Evolutionary conservation across 2,888 invertebrate genomes (phyloP).

Genomic region (Acrobasis suavella): DNA sequence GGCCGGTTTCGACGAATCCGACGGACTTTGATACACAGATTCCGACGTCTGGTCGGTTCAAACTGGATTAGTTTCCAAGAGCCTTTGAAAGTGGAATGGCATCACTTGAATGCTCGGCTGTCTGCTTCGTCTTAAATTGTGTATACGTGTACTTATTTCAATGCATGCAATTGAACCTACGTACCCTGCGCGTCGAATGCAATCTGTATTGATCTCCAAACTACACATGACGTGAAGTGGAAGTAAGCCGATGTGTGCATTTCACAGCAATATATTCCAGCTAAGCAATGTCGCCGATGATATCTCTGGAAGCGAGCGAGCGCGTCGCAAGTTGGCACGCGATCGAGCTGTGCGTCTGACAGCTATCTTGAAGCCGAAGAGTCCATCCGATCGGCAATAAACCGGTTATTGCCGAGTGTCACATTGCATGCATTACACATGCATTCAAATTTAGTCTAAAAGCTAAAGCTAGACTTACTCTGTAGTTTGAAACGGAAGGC

Average conservation of each 20-base stretch:
- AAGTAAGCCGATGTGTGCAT: constrained; percentile 18
- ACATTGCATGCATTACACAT: constrained; percentile 38
- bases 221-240: constrained; percentile 3
- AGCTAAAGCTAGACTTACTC: not conserved
- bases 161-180: not conserved
- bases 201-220: not conserved
- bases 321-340: constrained; percentile 8
- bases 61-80: constrained; percentile 52
- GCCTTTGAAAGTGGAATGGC: constrained; percentile 45
- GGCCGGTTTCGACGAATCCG: constrained; percentile 42
- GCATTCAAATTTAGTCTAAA: constrained; percentile 12
- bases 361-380: constrained; percentile 47
- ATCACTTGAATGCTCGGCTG: constrained; percentile 38
- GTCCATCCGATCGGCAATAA: constrained; percentile 49
- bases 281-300: constrained; percentile 16
- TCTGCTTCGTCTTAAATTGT: constrained; percentile 16
- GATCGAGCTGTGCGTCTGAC: constrained; percentile 40
- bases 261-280: constrained; percentile 28
- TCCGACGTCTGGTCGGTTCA: constrained; percentile 48
- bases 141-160: constrained; percentile 8
- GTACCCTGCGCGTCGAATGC: not conserved
- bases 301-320: constrained; percentile 1
- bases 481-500: not conserved
- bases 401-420: constrained; percentile 50
- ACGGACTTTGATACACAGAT: constrained; percentile 51